Conservation (phyloP, 92 coral and sea anemone species). For the Diadumene lineata region DNA sequence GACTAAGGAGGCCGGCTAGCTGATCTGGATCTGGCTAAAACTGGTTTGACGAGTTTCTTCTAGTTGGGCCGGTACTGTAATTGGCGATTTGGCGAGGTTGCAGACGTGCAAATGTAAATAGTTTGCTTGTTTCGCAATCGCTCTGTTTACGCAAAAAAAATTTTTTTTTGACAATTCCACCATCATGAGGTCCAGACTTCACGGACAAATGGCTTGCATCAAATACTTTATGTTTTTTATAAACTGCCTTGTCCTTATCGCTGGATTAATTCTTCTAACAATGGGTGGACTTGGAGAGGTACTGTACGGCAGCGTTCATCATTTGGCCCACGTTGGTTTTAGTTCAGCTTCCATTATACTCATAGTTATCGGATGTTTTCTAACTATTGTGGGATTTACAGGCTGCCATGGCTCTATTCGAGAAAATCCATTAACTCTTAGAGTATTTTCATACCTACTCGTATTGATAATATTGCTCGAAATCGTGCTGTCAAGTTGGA, state of each 20-base stretch:
- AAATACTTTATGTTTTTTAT: slow-evolving; percentile 62
- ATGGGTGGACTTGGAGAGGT: slow-evolving; percentile 68
- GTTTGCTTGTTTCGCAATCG: not conserved
- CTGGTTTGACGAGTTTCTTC: too few relatives aligned
- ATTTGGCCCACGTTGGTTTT: slow-evolving; percentile 57
- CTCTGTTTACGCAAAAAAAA: not conserved
- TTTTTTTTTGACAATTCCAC: not conserved
- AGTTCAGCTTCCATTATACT: slow-evolving; percentile 68
- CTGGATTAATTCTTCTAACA: slow-evolving; percentile 57
- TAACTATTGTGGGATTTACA: slow-evolving; percentile 56
- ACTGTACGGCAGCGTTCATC: slow-evolving; percentile 57
- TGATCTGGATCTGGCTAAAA: too few relatives aligned
- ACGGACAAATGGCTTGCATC: slow-evolving; percentile 62
- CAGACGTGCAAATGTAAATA: too few relatives aligned
- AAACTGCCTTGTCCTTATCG: slow-evolving; percentile 53
- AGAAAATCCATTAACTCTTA: slow-evolving; percentile 51
- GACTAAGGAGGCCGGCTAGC: too few relatives aligned
- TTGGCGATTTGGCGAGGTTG: too few relatives aligned
- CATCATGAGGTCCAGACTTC: slow-evolving; percentile 46
- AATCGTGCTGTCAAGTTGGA: slow-evolving; percentile 56
- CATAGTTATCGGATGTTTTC: slow-evolving; percentile 49
- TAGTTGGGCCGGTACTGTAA: too few relatives aligned
- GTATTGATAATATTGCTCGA: slow-evolving; percentile 53
- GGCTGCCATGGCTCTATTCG: slow-evolving; percentile 67
- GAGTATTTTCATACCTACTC: slow-evolving; percentile 56